Base-by-base conservation (phyloP, 1,140 invertebrate genomes). In the Amphibalanus amphitrite region DNA sequence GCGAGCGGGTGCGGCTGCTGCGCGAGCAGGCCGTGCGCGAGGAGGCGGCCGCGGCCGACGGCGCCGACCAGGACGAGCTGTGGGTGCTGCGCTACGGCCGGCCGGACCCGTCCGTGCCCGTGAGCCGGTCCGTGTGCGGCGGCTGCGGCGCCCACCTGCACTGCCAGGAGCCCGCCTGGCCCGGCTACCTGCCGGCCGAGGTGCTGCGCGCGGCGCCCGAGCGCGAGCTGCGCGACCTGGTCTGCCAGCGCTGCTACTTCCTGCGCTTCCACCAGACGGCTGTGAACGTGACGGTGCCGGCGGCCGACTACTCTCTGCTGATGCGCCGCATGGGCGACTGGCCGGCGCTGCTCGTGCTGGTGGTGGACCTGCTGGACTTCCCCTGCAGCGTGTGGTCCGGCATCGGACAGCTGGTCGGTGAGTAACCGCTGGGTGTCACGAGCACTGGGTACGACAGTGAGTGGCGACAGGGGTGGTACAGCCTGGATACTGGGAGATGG, bases 91-190 rank as follows among this genome's bases (percentile, higher is more conserved):
- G 26, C 23, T 65, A 65, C 20, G 89, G 89, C 17, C 89, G 87
- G 26, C 80, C 88, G 0, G 84, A 92, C 79, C 83, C 84, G 3
- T 78, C 78, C 17, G 78, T 84, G 8, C 74, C 80, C 0, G 80
- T 88, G 0, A 92, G 88, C 77, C 81, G 80, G 0, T 81, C 91
- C 0, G 85, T 88, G 0, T 98, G 95, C 81, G 88, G 88, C 13
- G 95, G 95, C 0, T 98, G 95, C 82, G 95, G 95, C 0, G 92
- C 95, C 0, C 77, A 87, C 3, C 81, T 98, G 15, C 95, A 98
- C 76, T 98, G 94, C 81, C 87, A 88, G 76, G 85, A 87, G 78
- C 77, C 81, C 3, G 79, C 79, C 0, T 76, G 84, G 33, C 82
- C 82, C 28, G 86, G 85, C 3, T 86, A 82, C 75, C 76, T 86